Base-by-base conservation (phyloP, 2,888 invertebrate genomes). In the Coecobrya sp. region DNA sequence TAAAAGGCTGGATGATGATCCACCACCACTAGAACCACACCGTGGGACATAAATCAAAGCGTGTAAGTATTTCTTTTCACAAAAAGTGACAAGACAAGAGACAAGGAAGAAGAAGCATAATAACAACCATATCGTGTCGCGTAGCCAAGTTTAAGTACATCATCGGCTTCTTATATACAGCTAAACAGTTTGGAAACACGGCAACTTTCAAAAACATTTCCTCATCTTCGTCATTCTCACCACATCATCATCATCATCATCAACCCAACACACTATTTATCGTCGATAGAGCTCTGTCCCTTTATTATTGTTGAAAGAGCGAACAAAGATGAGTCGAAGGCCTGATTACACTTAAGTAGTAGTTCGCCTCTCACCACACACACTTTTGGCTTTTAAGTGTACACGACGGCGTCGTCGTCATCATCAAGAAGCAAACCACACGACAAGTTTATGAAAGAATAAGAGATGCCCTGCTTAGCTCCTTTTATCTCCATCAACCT, bases 21-120 rank as follows among this genome's bases (percentile, higher is more conserved):
- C 36, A 70, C 68, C 68, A 73, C 73, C 36, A 70, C 68, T 70
- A n/a, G 36, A 45, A 36, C 73, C 87, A 87, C 59, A 70, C 16
- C 30, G 59, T 88, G 81, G 79, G 81, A 86, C 86, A 86, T 86
- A 86, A 86, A 86, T 86, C 86, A 86, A 86, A 86, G 73, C 76
- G 76, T 76, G 79, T 79, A 81, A 88, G 73, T 79, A 88, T 81
- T 88, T 62, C 88, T 88, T 88, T 88, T 88, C 25, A 88, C 36
- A 42, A 73, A 42, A 88, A 79, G 88, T 88, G 88, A 79, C 79
- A 73, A 73, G 73, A 22, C 73, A 79, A 81, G 79, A 88, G 81
- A 88, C 88, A 88, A 81, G 86, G 59, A 30, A 55, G 59, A 30
- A 55, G 59, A 65, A 25, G 62, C 25, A 16, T 52, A 70, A 70